Base-by-base conservation (phyloP, 2,888 invertebrate genomes). In the Bellardia pandia region DNA sequence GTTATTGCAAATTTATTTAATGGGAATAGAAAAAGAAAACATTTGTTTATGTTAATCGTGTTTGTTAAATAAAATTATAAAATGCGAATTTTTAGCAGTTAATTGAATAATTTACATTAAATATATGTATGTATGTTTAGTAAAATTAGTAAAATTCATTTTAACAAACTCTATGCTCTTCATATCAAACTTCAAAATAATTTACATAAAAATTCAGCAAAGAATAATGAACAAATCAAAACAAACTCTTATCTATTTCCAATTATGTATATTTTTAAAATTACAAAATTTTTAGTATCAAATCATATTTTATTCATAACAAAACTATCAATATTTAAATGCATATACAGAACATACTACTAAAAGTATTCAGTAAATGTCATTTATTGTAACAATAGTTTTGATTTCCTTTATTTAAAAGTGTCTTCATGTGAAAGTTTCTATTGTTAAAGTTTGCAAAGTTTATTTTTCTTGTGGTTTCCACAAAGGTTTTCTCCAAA, bases 341-440 rank as follows among this genome's bases (percentile, higher is more conserved):
- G 13, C 9, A 16, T 23, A 23, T 56, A 56, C 30, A 2, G 30
- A 8, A 58, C 13, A 30, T 30, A 23, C 23, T 58, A 11, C 30
- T 58, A 8, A 9, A 2, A 23, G 6, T n/a, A n/a, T 13, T 11
- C 9, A 74, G 7, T 33, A 42, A n/a, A 60, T 78, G 66, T 68
- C 71, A 74, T 72, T 58, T 42, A 16, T 53, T 77, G 23, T 23
- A 77, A 85, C 66, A 75, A 85, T 62, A 80, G 79, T 62, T 74
- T 69, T 75, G 68, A 68, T 79, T 85, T 85, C 60, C 53, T 80
- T 85, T 64, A 64, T 42, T 68, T 14, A 6, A 66, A 77, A 77
- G 60, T 77, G 76, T 81, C 48, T 81, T 72, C 37, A 76, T 76
- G 64, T 76, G 56, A 64, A 71, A 71, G 76, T 71, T 71, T 85